Evolutionary conservation across 2,888 invertebrate species (phyloP), one percentile per base, ranked within the genome.

Genomic region (Mythimna pallens): DNA sequence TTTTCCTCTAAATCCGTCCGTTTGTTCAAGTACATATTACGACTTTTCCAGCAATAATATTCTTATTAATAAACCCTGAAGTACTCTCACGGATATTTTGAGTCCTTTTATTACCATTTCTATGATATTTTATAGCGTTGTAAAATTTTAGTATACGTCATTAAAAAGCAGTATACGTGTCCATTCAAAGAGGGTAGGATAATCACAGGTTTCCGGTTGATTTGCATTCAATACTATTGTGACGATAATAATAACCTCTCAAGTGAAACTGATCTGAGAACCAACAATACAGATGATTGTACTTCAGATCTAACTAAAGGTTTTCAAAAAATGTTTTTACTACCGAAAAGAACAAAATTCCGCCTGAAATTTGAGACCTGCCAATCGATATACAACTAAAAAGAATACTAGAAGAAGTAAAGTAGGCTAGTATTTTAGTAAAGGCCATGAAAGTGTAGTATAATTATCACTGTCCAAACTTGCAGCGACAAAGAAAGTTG

Each of bases 191-290:
- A 80, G 75, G 66, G 30, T 52, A 73, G 83, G 72, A 77, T 80
- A 81, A 86, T 76, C 65, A 73, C 73, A 67, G 87, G 85, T 91
- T 92, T 93, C 93, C 93, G 91, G 87, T 87, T 89, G 22, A 93
- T 94, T 93, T 91, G 89, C 93, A 94, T 94, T 93, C 90, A 93
- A 93, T 94, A 87, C 85, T 78, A 88, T 86, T 87, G 88, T 81
- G 81, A 81, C 78, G 82, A 79, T 87, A 87, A 87, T 88, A 84
- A 90, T 88, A 85, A 87, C 80, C 86, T 83, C 74, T 73, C 76
- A 80, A 77, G 67, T 78, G 76, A 80, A 82, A 77, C 67, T 54
- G 70, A 77, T 73, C 72, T 66, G 59, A 72, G 71, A 72, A 72
- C 66, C 43, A 67, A 72, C 76, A 65, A 74, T 68, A 52, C 36